Evolutionary conservation across 2,797 vertebrate genomes (phyloP), one percentile per base, ranked within the genome.

Genomic region (Lemur catta): DNA sequence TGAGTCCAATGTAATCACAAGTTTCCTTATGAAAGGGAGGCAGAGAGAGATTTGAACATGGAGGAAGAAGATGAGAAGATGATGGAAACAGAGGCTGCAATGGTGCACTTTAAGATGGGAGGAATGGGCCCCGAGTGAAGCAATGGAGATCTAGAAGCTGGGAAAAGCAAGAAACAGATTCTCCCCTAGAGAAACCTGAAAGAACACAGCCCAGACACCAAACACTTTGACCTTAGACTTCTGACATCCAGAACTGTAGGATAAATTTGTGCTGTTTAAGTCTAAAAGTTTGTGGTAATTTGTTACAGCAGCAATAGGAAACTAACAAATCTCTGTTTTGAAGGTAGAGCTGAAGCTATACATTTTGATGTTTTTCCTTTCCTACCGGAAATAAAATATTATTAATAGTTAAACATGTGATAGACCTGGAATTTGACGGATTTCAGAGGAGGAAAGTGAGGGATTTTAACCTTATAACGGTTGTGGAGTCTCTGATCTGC

Each of bases 361-460:
- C 12, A 33, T 55, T 63, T 86, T 35, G 48, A 43, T 28, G 20
- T 28, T 78, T 63, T 89, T n/a, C 85, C 28, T 84, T 69, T 71
- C 0, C 14, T 55, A 2, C 72, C 50, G 22, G 48, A 79, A 74
- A 67, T 89, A 85, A 98, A 97, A 93, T 90, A 92, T 3, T 88
- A 33, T 26, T 57, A 24, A 57, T 57, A 57, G 1, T 67, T 93
- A 69, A 94, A 38, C 17, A 91, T 92, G 46, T 76, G 76, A 89
- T 15, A 50, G 55, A 96, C 38, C 4, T 55, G n/a, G 76, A 92
- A 87, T 94, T 63, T 80, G 84, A 69, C 18, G 87, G 11, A 72
- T 76, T 93, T 84, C 89, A 74, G 52, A 91, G 24, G 95, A 95
- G 26, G 46, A 13, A 95, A 92, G 84, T 33, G 7, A 4, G 57